Evolutionary conservation across 2,113 vertebrate species (phyloP).

Genomic region (Marmota monax): DNA sequence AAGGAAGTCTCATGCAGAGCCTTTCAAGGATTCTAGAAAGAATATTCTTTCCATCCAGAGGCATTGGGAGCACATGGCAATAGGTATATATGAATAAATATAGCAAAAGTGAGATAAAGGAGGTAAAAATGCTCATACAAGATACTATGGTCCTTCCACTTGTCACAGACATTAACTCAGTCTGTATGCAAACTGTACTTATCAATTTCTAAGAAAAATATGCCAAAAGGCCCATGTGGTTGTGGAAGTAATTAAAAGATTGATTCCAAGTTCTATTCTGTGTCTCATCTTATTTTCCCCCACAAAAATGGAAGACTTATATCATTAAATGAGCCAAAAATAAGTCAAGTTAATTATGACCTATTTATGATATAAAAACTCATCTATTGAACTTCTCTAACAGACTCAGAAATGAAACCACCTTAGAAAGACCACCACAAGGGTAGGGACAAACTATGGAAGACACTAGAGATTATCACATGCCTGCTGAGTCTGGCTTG

Average conservation of each 20-base stretch:
- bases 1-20: background rate
- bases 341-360: background rate
- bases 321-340: background rate
- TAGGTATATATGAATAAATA: background rate
- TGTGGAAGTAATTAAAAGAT: background rate
- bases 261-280: background rate
- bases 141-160: background rate
- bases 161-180: background rate
- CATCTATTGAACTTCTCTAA: background rate
- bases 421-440: background rate
- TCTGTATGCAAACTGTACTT: background rate
- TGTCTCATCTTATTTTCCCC: background rate
- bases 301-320: background rate
- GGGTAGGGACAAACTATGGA: background rate
- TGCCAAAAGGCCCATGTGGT: background rate
- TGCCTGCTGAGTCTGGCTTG: accelerated
- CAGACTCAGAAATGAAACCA: background rate
- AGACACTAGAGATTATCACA: accelerated
- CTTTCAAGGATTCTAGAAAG: background rate
- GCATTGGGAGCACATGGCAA: background rate
- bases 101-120: background rate
- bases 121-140: background rate
- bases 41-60: background rate
- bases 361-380: background rate
- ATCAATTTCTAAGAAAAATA: background rate